phyloP scores from a whole-genome alignment of 1,140 invertebrate species.

The Vanessa atalanta region DNA sequence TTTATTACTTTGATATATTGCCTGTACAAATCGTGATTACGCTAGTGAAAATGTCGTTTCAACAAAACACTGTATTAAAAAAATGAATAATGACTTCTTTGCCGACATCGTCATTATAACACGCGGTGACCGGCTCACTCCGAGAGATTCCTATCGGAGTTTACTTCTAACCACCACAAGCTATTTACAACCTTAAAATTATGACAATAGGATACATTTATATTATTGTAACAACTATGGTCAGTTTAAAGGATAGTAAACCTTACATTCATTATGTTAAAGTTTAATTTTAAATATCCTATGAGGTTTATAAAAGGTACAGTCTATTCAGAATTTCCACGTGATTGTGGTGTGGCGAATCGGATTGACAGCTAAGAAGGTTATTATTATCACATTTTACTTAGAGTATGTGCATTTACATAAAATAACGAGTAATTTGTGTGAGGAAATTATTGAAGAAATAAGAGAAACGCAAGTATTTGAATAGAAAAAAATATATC shows the following conservation, averaged over 20 bases:
- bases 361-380: constrained; percentile 76
- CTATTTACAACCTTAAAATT: constrained; percentile 39
- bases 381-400: constrained; percentile 80
- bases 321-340: constrained; percentile 62
- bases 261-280: constrained; percentile 34
- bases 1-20: constrained; percentile 77
- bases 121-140: constrained; percentile 62
- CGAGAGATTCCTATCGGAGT: constrained; percentile 71
- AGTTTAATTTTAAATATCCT: constrained; percentile 46
- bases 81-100: constrained; percentile 80
- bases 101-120: constrained; percentile 74
- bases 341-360: constrained; percentile 74
- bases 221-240: neutral
- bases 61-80: constrained; percentile 80
- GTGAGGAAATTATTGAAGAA: constrained; percentile 23
- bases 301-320: constrained; percentile 36
- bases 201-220: constrained; percentile 34
- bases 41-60: constrained; percentile 79
- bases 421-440: constrained; percentile 55
- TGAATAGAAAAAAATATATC: neutral
- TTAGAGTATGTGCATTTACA: constrained; percentile 72
- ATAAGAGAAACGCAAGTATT: constrained; percentile 7
- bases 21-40: constrained; percentile 75
- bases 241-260: constrained; percentile 29
- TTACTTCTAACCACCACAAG: constrained; percentile 23